Base-by-base conservation (phyloP, 2,888 invertebrate genomes). In the Hypomecis atomaria region DNA sequence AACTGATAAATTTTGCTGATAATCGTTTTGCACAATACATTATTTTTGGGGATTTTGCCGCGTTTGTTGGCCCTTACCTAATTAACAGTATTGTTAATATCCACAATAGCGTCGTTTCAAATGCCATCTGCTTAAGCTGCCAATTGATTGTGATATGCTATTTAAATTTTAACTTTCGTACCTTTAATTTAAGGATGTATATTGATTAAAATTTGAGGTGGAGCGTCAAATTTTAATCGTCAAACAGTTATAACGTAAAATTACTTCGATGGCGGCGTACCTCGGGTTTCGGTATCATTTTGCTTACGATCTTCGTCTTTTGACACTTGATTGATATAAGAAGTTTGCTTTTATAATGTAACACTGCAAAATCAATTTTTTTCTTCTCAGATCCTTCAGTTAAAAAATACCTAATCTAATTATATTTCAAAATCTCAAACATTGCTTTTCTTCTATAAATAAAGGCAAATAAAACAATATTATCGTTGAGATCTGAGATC, bases 211-310 rank as follows among this genome's bases (percentile, higher is more conserved):
- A 66, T 83, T 76, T 79, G 75, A 75, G 75, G 74, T 74, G 75
- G 77, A 88, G 90, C 85, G 83, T 90, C 89, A 85, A 89, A 90
- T 92, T 90, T 89, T 88, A 83, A 85, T 88, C 86, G 84, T 75
- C 56, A 52, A 49, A 59, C 49, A 34, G 49, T 54, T 58, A 49
- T 45, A 40, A 52, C 23, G 81, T 86, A 83, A 83, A 83, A 79
- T 82, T 76, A 79, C 78, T 80, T 78, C 79, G 78, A 79, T 78
- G 77, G 75, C 78, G 71, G 76, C 77, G 76, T 75, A 74, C 78
- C 79, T 86, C 82, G 70, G 67, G 79, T 88, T 84, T 79, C 84
- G 71, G 74, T 84, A 79, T 91, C 87, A 84, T 81, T 81, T 90
- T 88, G 81, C 88, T 75, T 69, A 5, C 13, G 82, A 81, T 86